phyloP scores from a whole-genome alignment of 1,140 invertebrate species.

The Maniola jurtina region DNA sequence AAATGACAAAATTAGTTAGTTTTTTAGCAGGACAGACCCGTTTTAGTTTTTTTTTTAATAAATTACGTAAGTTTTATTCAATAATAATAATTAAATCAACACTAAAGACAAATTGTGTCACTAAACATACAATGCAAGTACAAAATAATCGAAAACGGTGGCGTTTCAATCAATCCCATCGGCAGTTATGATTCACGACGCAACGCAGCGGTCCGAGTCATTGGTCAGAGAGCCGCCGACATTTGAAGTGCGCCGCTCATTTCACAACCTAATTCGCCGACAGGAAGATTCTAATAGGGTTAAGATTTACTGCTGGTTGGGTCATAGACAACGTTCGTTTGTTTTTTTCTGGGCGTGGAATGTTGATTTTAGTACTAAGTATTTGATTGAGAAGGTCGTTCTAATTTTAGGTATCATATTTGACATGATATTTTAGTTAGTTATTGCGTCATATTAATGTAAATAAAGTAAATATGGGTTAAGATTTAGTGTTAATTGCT shows the following conservation, averaged over 20 bases:
- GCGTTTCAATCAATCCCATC: slow-evolving; percentile 52
- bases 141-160: slow-evolving; percentile 25
- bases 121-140: neutral
- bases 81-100: too few relatives aligned
- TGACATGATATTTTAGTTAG: too few relatives aligned
- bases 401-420: too few relatives aligned
- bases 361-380: neutral
- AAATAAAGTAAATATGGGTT: too few relatives aligned
- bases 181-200: slow-evolving; percentile 45
- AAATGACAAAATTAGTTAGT: too few relatives aligned
- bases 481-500: too few relatives aligned
- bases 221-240: slow-evolving; percentile 44
- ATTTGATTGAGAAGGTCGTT: neutral
- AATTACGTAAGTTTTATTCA: too few relatives aligned
- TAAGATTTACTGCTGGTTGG: slow-evolving; percentile 63
- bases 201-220: slow-evolving; percentile 30
- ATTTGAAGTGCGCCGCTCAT: slow-evolving; percentile 52
- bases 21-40: too few relatives aligned
- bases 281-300: slow-evolving; percentile 67
- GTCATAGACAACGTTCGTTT: slow-evolving; percentile 42
- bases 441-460: too few relatives aligned
- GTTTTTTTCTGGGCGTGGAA: slow-evolving; percentile 18
- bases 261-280: slow-evolving; percentile 51
- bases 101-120: too few relatives aligned
- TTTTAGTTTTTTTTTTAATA: too few relatives aligned